Base-by-base conservation (phyloP, 2,113 vertebrate genomes). In the Alligator mississippiensis region DNA sequence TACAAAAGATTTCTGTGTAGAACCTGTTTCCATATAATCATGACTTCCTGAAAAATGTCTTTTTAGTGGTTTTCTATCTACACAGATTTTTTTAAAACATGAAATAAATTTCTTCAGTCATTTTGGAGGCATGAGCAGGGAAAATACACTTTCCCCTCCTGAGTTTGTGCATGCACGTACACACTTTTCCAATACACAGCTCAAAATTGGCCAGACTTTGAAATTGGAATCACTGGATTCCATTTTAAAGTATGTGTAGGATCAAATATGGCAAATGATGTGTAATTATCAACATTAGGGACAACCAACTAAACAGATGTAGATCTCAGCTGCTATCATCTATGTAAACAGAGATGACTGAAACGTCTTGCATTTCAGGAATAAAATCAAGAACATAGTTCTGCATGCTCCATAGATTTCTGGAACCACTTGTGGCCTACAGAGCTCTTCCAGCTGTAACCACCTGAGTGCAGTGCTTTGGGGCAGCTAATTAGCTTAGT, bases 11-110 rank as follows among this genome's bases (percentile, higher is more conserved):
- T 75, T 90, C 90, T 80, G 58, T 94, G 94, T 93, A 94, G 86
- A 96, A 96, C 92, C 96, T 82, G 66, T 94, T 96, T 96, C 89
- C 92, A 94, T 93, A 94, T 96, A 84, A 85, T 95, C 88, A 10
- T 19, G 0, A 4, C 61, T 88, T 90, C 87, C 82, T 94, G 82
- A 84, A 88, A 95, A 90, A 97, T 93, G 25, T 34, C 1, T 76
- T 93, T 47, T 61, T 85, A 85, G 63, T 95, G 94, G 84, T 93
- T 28, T 85, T 86, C 47, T 6, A 84, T 82, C 89, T 92, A 88
- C 89, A 96, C 89, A 93, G 94, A 92, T 25, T 88, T 95, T 80
- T 59, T 17, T 80, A 84, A 93, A 93, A 61, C 0, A 0, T 76
- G 62, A 19, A 55, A 38, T 62, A 95, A 90, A 83, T 66, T 76